These are phyloP conservation scores for Rallus limicola DNA, from an alignment of 2,113 vertebrate genomes.

Conservation along the genomic window DNA sequence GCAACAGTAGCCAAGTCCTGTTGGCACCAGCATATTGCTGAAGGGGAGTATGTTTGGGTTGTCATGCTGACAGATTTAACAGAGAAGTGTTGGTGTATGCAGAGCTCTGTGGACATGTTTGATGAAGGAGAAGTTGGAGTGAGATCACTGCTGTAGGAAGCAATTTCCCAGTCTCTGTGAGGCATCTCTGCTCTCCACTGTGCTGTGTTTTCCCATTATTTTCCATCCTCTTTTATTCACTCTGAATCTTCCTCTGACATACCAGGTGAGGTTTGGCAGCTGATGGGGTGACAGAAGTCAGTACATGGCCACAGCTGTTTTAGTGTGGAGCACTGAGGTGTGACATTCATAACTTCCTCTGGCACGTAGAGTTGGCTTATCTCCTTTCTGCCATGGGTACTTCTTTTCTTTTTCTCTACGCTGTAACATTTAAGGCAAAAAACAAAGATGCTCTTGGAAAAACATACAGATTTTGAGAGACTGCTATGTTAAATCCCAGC, in stretches of 20 bases:
- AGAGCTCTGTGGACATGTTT: background rate
- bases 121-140: background rate
- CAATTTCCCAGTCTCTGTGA: background rate
- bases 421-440: background rate
- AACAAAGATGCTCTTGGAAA: background rate
- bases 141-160: background rate
- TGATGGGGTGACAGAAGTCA: background rate
- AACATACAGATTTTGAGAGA: background rate
- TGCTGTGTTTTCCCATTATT: background rate
- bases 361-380: background rate
- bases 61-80: background rate
- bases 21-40: background rate
- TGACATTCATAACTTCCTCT: background rate
- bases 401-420: background rate
- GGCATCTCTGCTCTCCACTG: background rate
- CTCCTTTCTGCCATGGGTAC: background rate
- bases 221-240: background rate
- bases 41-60: background rate
- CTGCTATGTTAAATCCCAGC: background rate
- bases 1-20: background rate
- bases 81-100: background rate
- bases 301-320: background rate
- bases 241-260: background rate
- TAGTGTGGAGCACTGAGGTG: background rate
- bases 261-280: background rate